Evolutionary conservation across 2,113 vertebrate species (phyloP).

Genomic region (Pseudorasbora parva): DNA sequence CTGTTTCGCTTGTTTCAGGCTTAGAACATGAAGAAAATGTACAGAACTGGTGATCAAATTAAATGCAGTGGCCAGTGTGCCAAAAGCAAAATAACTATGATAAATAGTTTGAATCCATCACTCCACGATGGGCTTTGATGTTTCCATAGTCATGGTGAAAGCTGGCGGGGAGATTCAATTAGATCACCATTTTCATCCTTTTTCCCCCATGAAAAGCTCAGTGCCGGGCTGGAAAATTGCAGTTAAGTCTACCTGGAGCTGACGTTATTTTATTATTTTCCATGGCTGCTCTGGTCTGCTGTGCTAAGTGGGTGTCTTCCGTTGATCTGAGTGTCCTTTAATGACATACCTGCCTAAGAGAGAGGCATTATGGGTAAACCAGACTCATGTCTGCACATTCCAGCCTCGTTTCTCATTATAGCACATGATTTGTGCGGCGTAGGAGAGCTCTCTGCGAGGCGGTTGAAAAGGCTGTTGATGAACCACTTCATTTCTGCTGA

Average conservation of each 20-base stretch:
- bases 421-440: background rate
- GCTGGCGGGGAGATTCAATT: constrained; percentile 75
- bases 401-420: constrained; percentile 14
- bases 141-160: constrained; percentile 70
- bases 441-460: constrained; percentile 16
- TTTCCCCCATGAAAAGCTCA: constrained; percentile 57
- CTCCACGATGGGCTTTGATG: constrained; percentile 70
- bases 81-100: constrained; percentile 71
- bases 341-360: background rate
- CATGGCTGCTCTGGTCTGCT: constrained; percentile 15
- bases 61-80: constrained; percentile 58
- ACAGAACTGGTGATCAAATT: background rate
- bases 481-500: constrained; percentile 28
- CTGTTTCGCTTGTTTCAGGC: background rate
- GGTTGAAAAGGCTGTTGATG: constrained; percentile 26
- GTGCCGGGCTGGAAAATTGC: constrained; percentile 56
- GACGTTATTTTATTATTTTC: constrained; percentile 52
- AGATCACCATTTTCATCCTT: constrained; percentile 62
- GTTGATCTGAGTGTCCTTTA: background rate
- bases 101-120: constrained; percentile 80
- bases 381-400: background rate
- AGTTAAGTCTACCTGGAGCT: constrained; percentile 53
- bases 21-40: background rate
- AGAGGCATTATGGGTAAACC: background rate
- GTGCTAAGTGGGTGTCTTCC: constrained; percentile 1